These are phyloP conservation scores for Strix uralensis DNA, from an alignment of 2,113 vertebrate genomes.

Conservation along the genomic window DNA sequence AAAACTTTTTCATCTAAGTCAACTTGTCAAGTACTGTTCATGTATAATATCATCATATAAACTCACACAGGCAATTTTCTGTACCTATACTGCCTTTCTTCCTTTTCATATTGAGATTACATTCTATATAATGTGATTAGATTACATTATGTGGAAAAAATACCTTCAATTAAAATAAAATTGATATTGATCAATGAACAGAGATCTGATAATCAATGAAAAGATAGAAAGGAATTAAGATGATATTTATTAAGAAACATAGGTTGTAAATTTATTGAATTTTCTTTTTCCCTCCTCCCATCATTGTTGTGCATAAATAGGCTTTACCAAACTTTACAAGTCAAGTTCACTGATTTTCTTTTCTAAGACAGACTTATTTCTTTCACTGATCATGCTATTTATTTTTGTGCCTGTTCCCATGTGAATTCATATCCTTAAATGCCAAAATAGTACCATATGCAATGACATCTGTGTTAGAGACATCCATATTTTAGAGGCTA, in stretches of 20 bases:
- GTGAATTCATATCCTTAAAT: background rate
- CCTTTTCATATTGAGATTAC: background rate
- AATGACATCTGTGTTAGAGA: background rate
- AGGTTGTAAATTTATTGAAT: background rate
- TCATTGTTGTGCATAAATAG: background rate
- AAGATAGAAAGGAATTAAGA: background rate
- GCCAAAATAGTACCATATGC: background rate
- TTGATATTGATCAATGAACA: background rate
- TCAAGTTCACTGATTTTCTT: background rate
- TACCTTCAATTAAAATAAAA: background rate
- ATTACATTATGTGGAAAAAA: background rate
- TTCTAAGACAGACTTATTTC: background rate
- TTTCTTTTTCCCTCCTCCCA: background rate
- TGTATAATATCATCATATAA: background rate
- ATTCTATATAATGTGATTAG: background rate
- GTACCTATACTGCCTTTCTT: background rate
- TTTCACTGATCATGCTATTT: background rate
- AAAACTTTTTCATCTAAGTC: background rate
- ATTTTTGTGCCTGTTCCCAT: background rate
- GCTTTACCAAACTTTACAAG: background rate
- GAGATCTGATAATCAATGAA: background rate
- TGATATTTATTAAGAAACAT: background rate
- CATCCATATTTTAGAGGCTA: background rate
- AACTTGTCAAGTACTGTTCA: background rate
- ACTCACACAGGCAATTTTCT: background rate